Base-by-base conservation (phyloP, 2,888 invertebrate species). In the Lasioglossum pauxillum region DNA sequence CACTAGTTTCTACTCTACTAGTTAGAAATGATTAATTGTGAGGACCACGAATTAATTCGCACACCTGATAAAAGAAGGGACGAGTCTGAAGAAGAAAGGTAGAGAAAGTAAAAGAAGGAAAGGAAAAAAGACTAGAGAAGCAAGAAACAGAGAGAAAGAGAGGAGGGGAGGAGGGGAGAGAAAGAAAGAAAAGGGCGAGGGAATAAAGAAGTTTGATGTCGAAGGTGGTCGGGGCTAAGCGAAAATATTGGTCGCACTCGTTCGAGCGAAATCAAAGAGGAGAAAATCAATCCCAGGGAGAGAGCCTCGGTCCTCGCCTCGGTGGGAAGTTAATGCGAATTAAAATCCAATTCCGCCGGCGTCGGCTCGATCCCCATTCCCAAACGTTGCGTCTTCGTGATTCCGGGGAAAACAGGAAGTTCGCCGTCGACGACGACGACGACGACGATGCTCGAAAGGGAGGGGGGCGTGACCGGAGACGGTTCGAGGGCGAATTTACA, bases 261-360 rank as follows among this genome's bases (percentile, higher is more conserved):
- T 83, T 83, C 44, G 80, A 80, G 78, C 83, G 86, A 80, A 87
- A 86, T 87, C 78, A 80, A 86, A 82, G 78, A 67, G 77, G 74
- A 82, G 87, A 83, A 78, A 86, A 87, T 86, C 87, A 83, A 86
- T 86, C 67, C 72, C 53, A 31, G 38, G 71, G 60, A 27, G 60
- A 27, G n/a, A 14, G 60, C 27, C 14, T 64, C 14, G 60, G 27
- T 86, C 71, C 80, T 69, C 72, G 77, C 60, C 80, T 57, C 64
- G 76, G 71, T 75, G 75, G 86, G 77, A 80, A 83, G 83, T 86
- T 86, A 87, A 86, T 80, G 86, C 85, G 86, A 86, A 82, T 82
- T 86, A 86, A 82, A 86, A 86, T 85, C 82, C 80, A 86, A 85
- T 85, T 67, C 78, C 75, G 75, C 72, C 72, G 78, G 27, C 84